Base-by-base conservation (phyloP, 1,140 invertebrate genomes). In the Aleiodes sp. region DNA sequence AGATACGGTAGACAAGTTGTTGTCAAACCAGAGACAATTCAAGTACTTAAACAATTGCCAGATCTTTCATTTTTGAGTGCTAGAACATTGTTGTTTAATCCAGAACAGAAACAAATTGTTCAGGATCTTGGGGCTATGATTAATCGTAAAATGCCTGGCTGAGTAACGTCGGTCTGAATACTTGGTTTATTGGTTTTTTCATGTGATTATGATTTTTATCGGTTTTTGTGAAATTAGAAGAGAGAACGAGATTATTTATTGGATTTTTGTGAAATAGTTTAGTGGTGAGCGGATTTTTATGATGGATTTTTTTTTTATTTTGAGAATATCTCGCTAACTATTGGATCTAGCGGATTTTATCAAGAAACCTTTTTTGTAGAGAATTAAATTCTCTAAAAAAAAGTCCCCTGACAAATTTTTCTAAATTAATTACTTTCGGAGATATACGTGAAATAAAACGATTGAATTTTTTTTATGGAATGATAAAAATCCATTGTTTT, bases 81-180 rank as follows among this genome's bases (percentile, higher is more conserved):
- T 4, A 78, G 82, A 77, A 85, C 83, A 57, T 70, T 86, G 26
- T 71, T 86, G 68, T 83, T 77, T 46, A 85, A 83, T 75, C 83
- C 83, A 6, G 85, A 86, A 43, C 81, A 86, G 26, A 84, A 82
- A 35, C 81, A 84, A 41, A 80, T 86, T 16, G 76, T 83, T 67
- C 79, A 76, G 33, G 85, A 86, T 70, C 70, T 86, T n/a, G 83
- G 83, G 71, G 81, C 84, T 61, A 79, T 85, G 81, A 85, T 85
- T 68, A 86, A 83, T 82, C 78, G 83, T 41, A 86, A 86, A 61
- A 86, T 86, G 84, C 84, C 84, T 24, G 84, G 84, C 75, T 86
- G 83, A 86, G 84, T 86, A 82, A 85, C 82, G 70, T 84, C 82
- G 83, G 84, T 86, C 84, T 86, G 84, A 85, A 84, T 80, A 70